A percentile compares a stretch with the other conserved stretches of the same genome.
These are phyloP conservation scores for Embidobia sp. DNA, from an alignment of 2,888 invertebrate species.

Conservation along the genomic window DNA sequence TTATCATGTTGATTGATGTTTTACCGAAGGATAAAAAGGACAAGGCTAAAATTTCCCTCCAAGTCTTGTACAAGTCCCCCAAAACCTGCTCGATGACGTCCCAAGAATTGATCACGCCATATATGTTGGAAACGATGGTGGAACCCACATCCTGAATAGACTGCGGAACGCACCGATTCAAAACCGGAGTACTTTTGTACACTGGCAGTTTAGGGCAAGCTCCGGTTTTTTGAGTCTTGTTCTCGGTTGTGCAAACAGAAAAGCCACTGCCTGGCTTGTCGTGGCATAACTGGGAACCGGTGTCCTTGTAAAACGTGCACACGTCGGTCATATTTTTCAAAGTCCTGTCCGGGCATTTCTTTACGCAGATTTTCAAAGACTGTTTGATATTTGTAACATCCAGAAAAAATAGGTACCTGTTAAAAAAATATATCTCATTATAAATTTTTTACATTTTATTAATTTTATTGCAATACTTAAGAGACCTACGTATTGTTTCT, in stretches of 20 bases:
- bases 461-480: too few relatives aligned
- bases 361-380: conserved; percentile 94
- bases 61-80: conserved; percentile 93
- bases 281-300: conserved; percentile 89
- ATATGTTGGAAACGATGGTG: conserved; percentile 87
- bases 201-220: conserved; percentile 88
- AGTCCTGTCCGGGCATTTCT: conserved; percentile 89
- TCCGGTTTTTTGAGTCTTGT: conserved; percentile 76
- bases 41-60: conserved; percentile 92
- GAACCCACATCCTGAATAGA: conserved; percentile 86
- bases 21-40: conserved; percentile 91
- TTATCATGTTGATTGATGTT: conserved; percentile 1
- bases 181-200: conserved; percentile 88
- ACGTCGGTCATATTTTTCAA: conserved; percentile 86
- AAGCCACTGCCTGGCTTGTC: conserved; percentile 80
- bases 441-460: too few relatives aligned
- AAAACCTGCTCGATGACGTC: conserved; percentile 94
- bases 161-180: conserved; percentile 94
- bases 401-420: conserved; percentile 90
- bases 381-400: conserved; percentile 89
- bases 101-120: conserved; percentile 92
- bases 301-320: conserved; percentile 87
- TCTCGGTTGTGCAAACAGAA: conserved; percentile 76
- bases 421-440: neutral
- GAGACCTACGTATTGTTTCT: too few relatives aligned